A percentile compares a stretch with the other conserved stretches of the same genome.
Conservation (phyloP, 2,888 invertebrate genomes). For the Ormyrus nitidulus region DNA sequence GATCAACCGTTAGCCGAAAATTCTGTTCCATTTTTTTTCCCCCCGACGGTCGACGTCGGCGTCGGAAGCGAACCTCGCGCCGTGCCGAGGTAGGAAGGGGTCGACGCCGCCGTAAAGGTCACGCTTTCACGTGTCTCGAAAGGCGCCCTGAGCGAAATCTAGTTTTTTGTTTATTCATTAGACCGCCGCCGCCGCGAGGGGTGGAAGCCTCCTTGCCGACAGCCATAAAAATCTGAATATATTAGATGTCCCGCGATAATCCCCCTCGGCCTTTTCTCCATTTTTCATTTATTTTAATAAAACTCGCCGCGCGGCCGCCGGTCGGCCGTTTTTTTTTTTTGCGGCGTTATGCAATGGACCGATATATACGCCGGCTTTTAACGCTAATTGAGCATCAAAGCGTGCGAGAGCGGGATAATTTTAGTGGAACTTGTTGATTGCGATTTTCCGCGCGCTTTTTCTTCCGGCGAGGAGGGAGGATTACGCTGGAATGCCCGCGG, state of each 20-base stretch:
- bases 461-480: too few species aligned
- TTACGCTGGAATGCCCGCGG: too few species aligned
- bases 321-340: not conserved
- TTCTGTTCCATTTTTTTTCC: not conserved
- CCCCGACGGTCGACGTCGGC: not conserved
- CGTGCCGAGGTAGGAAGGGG: not conserved
- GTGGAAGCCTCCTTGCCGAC: conserved; percentile 65
- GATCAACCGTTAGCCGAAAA: not conserved
- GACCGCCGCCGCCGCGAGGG: conserved; percentile 63
- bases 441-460: not conserved
- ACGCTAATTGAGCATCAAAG: conserved; percentile 19
- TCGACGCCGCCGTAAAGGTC: conserved; percentile 67
- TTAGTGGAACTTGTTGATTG: not conserved
- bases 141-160: conserved; percentile 69
- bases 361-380: not conserved
- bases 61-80: not conserved
- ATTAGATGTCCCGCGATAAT: conserved; percentile 71
- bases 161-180: conserved; percentile 75
- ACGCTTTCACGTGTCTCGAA: conserved; percentile 70
- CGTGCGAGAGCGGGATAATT: not conserved
- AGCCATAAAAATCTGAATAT: conserved; percentile 75
- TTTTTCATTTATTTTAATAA: not conserved
- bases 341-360: not conserved
- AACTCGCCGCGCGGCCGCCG: not conserved
- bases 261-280: conserved; percentile 20